Base-by-base conservation (phyloP, 2,113 vertebrate genomes). In the Microtus richardsoni region DNA sequence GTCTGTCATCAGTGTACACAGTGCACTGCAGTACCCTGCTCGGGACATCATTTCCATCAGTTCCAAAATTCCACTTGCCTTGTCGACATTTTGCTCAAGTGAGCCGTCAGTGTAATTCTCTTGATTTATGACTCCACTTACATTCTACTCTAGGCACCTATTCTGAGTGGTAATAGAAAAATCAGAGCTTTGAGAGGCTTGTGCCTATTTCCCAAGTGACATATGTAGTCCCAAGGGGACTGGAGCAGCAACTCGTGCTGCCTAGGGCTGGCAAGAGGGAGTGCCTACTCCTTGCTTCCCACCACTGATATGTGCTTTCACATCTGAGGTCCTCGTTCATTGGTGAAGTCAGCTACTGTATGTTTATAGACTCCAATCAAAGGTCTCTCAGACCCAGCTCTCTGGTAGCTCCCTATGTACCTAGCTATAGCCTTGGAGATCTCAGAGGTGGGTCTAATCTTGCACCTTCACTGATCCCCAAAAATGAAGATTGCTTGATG, bases 111-210 rank as follows among this genome's bases (percentile, higher is more conserved):
- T n/a, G 41, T 54, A 78, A 91, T 91, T 84, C 79, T 74, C 95
- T 74, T 89, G 90, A 91, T 91, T 71, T 93, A 75, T 64, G 62
- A 84, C 30, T 74, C 30, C 21, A 62, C 91, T 91, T 66, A 87
- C 10, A 5, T 73, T 93, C 36, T 68, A 36, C 60, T 85, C 89
- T 54, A 78, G 91, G 84, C 19, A 87, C n/a, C 64, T 58, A 94
- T 91, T 91, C 62, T 60, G 54, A 93, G 36, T 22, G 36, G 30
- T 26, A 58, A 39, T 22, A 75, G 75, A 64, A 90, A 64, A 92
- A 52, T 79, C 24, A 47, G 36, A 88, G 86, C 68, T 33, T 74
- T 87, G 70, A 52, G 47, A 93, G 62, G 26, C 39, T 21, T 3
- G 5, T 4, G 77, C 21, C 28, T 11, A 7, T n/a, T 80, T 87